Evolutionary conservation across 2,797 vertebrate genomes (phyloP).

Genomic region (Aythya fuligula): DNA sequence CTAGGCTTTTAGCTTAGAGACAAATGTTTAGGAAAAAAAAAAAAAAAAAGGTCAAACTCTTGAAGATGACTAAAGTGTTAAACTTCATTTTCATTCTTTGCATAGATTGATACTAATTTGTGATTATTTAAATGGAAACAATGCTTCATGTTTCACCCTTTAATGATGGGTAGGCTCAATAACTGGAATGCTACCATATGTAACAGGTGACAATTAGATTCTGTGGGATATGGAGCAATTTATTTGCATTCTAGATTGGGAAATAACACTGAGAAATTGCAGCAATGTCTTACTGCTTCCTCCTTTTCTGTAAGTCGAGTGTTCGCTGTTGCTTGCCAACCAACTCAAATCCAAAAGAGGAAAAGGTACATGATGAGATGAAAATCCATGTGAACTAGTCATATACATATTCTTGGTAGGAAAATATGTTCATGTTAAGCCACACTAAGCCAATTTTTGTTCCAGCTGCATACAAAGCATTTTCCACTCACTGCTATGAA

Average conservation of each 20-base stretch:
- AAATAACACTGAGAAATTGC: not conserved
- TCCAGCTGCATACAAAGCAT: conserved; percentile 28
- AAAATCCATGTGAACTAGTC: conserved; percentile 10
- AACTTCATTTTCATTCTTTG: not conserved
- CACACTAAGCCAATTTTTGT: conserved; percentile 9
- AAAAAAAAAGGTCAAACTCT: not conserved
- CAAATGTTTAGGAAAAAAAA: not conserved
- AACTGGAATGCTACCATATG: not conserved
- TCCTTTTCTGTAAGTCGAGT: not conserved
- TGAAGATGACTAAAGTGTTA: not conserved
- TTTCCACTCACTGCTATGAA: conserved; percentile 40
- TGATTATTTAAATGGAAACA: not conserved
- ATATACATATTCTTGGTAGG: not conserved
- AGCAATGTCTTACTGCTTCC: not conserved
- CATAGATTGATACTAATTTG: not conserved
- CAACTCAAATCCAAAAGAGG: not conserved
- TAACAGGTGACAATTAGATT: not conserved
- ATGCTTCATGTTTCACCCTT: not conserved
- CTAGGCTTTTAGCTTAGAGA: not conserved
- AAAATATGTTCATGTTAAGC: conserved; percentile 14
- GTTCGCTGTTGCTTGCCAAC: not conserved
- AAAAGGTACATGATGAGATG: not conserved
- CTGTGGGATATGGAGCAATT: not conserved
- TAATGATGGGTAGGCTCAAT: not conserved
- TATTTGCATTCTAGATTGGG: not conserved